Base-by-base conservation (phyloP, 2,797 vertebrate genomes). In the Alcedo quadribrachys region DNA sequence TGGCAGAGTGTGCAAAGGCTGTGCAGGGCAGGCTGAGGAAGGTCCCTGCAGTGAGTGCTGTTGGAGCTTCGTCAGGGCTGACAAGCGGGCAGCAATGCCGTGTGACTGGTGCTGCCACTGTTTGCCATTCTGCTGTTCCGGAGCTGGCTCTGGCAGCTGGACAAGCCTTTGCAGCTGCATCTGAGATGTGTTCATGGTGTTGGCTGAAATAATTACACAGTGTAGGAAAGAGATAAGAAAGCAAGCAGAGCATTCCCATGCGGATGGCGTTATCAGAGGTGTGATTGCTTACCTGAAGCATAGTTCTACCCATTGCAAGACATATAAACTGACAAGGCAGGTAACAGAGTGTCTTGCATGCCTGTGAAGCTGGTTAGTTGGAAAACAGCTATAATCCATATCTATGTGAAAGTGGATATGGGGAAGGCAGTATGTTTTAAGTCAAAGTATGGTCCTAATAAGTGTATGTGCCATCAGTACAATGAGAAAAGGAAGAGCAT, bases 1-100 rank as follows among this genome's bases (percentile, higher is more conserved):
- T 33, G 37, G 19, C 5, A 30, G 28, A 37, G 7, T 0, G 0
- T 37, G 15, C 0, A 0, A 25, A 89, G 30, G 15, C 4, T 3
- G 12, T 3, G 4, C 2, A 0, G 27, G 53, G 15, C 9, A 28
- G 42, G 25, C 40, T 67, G 58, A 42, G 48, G 68, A 69, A 37
- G 48, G 32, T 45, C 8, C 9, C 4, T 32, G 24, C 17, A 0
- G 1, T 7, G 37, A 37, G 37, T 40, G 32, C 43, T 63, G 45
- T 5, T 6, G 32, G 21, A 3, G 3, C 43, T 40, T 3, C 7
- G 35, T 30, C n/a, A 65, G 62, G n/a, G 50, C 58, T 91, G 80
- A 21, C 4, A 5, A 42, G 18, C 14, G 11, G n/a, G 30, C 19
- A 15, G 27, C 2, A 2, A 6, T 25, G 48, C 54, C 1, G 1